Evolutionary conservation across 2,113 vertebrate genomes (phyloP).

Genomic region (Lophius piscatorius): DNA sequence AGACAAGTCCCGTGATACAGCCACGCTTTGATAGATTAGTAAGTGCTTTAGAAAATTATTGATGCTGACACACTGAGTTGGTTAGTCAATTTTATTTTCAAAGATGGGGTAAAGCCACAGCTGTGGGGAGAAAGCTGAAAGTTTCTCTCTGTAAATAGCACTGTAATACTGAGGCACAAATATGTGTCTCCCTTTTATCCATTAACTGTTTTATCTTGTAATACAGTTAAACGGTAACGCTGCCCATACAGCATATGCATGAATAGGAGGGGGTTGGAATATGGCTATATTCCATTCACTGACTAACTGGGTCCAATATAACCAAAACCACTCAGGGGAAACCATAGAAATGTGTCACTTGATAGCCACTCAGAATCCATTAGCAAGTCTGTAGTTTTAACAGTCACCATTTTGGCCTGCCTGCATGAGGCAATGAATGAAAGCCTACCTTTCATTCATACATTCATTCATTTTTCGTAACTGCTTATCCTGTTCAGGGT

Average conservation of each 20-base stretch:
- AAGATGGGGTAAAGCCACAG: slow-evolving; percentile 4
- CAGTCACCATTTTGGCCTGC: neutral
- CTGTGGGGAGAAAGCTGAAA: neutral
- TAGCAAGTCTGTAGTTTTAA: slow-evolving; percentile 5
- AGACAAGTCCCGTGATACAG: neutral
- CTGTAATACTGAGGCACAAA: no score
- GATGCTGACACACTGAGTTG: slow-evolving; percentile 2
- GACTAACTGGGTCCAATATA: neutral
- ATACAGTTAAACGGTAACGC: neutral
- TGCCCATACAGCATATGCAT: neutral
- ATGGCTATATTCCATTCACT: neutral
- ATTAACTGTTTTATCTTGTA: no score
- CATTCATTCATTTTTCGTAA: no score
- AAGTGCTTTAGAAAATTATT: slow-evolving; percentile 15
- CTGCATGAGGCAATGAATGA: no score
- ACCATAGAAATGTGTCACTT: slow-evolving; percentile 7
- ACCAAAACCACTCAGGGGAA: slow-evolving; percentile 13
- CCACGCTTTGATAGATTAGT: slow-evolving; percentile 25
- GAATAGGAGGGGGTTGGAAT: neutral
- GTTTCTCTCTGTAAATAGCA: neutral
- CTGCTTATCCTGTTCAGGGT: no score
- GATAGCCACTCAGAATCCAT: slow-evolving; percentile 28
- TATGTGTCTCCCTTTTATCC: no score
- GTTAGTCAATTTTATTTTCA: slow-evolving; percentile 14
- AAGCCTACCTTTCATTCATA: no score